phyloP scores from a whole-genome alignment of 2,113 vertebrate species.

The Nesogale talazaci region DNA sequence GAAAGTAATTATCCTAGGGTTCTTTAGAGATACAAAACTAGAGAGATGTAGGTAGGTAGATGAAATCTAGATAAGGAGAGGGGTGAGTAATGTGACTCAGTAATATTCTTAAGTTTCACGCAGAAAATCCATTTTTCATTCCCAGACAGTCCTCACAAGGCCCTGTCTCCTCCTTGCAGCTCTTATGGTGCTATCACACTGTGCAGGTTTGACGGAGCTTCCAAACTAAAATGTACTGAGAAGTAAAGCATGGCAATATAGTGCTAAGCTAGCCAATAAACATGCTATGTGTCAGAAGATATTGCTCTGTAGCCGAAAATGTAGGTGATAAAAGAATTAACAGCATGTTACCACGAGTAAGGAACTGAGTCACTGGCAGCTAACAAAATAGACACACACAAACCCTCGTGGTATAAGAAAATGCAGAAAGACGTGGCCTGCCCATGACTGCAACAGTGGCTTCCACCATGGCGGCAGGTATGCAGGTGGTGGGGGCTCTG shows the following conservation, averaged over 20 bases:
- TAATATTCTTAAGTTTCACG: neutral
- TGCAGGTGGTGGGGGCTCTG: no score
- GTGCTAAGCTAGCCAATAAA: no score
- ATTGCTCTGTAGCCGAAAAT: neutral
- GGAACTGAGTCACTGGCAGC: no score
- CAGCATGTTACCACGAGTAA: neutral
- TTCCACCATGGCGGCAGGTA: no score
- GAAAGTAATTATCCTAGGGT: neutral
- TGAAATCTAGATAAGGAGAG: neutral
- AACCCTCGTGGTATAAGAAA: no score
- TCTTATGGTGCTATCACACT: neutral
- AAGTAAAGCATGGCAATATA: no score
- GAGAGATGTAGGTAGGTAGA: neutral
- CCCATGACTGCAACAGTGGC: no score
- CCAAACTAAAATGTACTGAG: neutral
- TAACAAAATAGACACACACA: neutral
- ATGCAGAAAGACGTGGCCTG: no score
- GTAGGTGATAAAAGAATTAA: neutral
- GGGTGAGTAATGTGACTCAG: neutral
- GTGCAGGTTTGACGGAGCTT: neutral
- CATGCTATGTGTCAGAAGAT: neutral
- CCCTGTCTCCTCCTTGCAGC: no score
- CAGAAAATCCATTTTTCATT: neutral
- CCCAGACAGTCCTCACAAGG: neutral
- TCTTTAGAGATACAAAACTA: neutral